phyloP scores from a whole-genome alignment of 1,140 invertebrate species.

The Anastatus disparis region DNA sequence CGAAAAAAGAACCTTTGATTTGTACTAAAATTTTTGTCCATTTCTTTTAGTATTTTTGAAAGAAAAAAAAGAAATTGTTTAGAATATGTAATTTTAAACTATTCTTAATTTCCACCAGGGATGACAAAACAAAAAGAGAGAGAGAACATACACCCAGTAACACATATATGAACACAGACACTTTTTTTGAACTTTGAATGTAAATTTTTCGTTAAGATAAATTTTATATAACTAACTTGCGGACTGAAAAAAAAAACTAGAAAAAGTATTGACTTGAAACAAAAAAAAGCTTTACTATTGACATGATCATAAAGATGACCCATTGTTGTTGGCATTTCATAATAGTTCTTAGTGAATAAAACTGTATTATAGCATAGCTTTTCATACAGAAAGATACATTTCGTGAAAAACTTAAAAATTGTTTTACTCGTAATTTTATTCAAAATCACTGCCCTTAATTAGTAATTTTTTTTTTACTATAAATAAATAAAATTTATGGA shows the following conservation, averaged over 20 bases:
- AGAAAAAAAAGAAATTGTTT: not conserved
- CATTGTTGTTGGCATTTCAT: conserved; percentile 54
- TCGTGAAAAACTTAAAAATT: conserved; percentile 46
- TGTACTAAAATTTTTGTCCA: too few relatives aligned
- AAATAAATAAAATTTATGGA: too few relatives aligned
- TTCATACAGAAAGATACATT: conserved; percentile 57
- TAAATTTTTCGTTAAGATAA: conserved; percentile 21
- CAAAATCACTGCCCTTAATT: not conserved
- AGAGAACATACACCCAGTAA: not conserved
- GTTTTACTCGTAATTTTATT: conserved; percentile 9
- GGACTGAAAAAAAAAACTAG: conserved; percentile 3
- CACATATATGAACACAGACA: not conserved
- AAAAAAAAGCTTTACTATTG: conserved; percentile 23
- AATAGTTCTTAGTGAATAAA: conserved; percentile 49
- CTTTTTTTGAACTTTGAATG: conserved; percentile 19
- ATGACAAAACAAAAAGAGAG: not conserved
- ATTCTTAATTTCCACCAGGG: too few relatives aligned
- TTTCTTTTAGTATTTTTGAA: too few relatives aligned
- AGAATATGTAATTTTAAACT: not conserved
- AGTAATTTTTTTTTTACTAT: not conserved
- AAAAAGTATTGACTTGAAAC: conserved; percentile 24
- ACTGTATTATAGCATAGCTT: conserved; percentile 57
- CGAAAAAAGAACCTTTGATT: too few relatives aligned
- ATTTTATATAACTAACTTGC: not conserved
- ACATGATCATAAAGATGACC: conserved; percentile 20